Conservation (phyloP, 1,140 invertebrate species). For the Drosophila erecta region DNA sequence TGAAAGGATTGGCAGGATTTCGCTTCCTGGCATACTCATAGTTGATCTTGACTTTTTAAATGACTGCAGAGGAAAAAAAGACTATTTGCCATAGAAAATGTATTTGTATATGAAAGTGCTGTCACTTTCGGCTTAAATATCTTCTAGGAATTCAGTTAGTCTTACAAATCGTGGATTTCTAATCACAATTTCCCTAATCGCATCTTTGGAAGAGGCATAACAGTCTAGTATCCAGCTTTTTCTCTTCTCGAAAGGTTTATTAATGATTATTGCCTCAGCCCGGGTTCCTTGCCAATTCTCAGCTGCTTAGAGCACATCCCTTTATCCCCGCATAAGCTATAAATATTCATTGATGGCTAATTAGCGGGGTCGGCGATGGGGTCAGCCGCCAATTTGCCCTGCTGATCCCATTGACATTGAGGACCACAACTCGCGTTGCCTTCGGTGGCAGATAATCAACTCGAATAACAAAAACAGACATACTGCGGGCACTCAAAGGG, state of each 20-base stretch:
- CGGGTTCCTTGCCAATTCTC: background rate
- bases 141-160: too few relatives aligned
- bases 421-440: slow-evolving; percentile 26
- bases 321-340: slow-evolving; percentile 30
- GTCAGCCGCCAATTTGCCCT: slow-evolving; percentile 17
- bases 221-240: background rate
- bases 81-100: too few relatives aligned
- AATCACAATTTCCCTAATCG: background rate
- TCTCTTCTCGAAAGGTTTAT: background rate
- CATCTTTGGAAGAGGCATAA: background rate
- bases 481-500: background rate
- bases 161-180: too few relatives aligned
- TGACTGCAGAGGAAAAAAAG: background rate
- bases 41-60: background rate
- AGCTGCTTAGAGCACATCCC: slow-evolving; percentile 8
- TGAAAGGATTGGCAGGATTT: slow-evolving; percentile 13
- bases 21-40: too few relatives aligned
- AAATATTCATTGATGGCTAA: slow-evolving; percentile 75
- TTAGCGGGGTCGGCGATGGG: slow-evolving; percentile 38
- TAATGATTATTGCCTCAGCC: background rate
- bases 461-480: slow-evolving; percentile 49
- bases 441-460: slow-evolving; percentile 59
- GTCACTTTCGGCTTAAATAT: too few relatives aligned
- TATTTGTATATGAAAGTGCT: too few relatives aligned
- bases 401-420: slow-evolving; percentile 34